These are phyloP conservation scores for Chromis chromis DNA, from an alignment of 2,797 vertebrate genomes.

Conservation along the genomic window DNA sequence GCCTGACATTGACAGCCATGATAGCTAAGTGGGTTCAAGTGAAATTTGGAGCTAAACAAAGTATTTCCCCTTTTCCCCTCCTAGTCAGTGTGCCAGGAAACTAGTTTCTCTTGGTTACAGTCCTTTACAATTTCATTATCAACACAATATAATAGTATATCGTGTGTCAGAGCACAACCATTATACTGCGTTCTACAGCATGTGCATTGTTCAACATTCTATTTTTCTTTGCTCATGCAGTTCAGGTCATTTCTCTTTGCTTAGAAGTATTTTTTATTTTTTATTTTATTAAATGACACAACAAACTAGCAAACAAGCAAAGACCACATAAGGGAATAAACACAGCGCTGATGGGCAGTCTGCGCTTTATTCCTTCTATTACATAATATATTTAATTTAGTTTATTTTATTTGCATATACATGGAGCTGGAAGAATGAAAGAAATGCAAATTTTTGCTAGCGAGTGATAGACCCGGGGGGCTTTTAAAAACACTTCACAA, in stretches of 20 bases:
- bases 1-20: constrained; percentile 64
- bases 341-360: constrained; percentile 35
- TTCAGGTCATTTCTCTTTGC: constrained; percentile 21
- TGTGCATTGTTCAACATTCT: not conserved
- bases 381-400: constrained; percentile 49
- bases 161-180: too few relatives aligned
- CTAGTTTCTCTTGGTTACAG: constrained; percentile 42
- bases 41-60: constrained; percentile 72
- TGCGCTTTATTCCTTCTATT: constrained; percentile 42
- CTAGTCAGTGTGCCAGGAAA: constrained; percentile 34
- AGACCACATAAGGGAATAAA: constrained; percentile 50
- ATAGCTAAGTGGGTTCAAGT: constrained; percentile 72
- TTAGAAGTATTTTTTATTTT: constrained; percentile 31
- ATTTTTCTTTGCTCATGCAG: constrained; percentile 9
- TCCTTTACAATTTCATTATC: constrained; percentile 41
- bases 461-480: constrained; percentile 42
- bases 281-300: constrained; percentile 26
- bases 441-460: constrained; percentile 53
- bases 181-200: not conserved
- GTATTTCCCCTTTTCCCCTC: not conserved
- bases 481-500: constrained; percentile 55
- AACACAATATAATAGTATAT: too few relatives aligned
- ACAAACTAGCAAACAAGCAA: constrained; percentile 52
- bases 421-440: constrained; percentile 44
- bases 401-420: constrained; percentile 53